Percentiles rank a stretch among this genome's conserved stretches.
These are phyloP conservation scores for Bemisia tabaci DNA, from an alignment of 1,140 invertebrate genomes.

Conservation along the genomic window DNA sequence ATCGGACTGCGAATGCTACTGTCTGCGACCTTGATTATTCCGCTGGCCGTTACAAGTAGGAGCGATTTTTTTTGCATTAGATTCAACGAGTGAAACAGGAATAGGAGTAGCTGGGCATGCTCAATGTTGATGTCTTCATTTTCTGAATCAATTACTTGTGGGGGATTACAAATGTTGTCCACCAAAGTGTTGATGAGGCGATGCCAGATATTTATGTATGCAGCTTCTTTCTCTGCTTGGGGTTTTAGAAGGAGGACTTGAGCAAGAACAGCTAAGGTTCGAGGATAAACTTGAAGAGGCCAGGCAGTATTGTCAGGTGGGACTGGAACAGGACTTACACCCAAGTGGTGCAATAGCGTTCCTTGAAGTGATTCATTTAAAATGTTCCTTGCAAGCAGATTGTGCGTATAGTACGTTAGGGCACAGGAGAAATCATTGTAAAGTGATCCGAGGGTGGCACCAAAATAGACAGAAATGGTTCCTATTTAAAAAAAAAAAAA, in stretches of 20 bases:
- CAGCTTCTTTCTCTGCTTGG: slow-evolving; percentile 71
- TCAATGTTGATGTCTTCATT: slow-evolving; percentile 88
- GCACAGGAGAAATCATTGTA: slow-evolving; percentile 65
- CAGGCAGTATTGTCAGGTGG: slow-evolving; percentile 37
- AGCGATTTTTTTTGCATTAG: slow-evolving; percentile 94
- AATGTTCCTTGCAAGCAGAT: slow-evolving; percentile 56
- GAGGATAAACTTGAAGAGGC: slow-evolving; percentile 71
- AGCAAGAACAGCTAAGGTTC: slow-evolving; percentile 66
- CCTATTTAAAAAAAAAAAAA: slow-evolving; percentile 37
- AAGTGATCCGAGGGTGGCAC: slow-evolving; percentile 47
- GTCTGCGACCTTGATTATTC: slow-evolving; percentile 42
- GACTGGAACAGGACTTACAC: slow-evolving; percentile 54
- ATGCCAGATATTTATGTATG: slow-evolving; percentile 81
- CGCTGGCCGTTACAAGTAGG: slow-evolving; percentile 59
- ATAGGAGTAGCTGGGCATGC: slow-evolving; percentile 82
- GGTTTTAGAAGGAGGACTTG: slow-evolving; percentile 63
- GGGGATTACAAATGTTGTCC: slow-evolving; percentile 47
- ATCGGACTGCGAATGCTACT: slow-evolving; percentile 25
- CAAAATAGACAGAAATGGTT: slow-evolving; percentile 60
- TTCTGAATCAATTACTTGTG: slow-evolving; percentile 40
- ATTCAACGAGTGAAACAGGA: slow-evolving; percentile 85
- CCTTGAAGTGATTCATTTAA: slow-evolving; percentile 53
- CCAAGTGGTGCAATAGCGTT: slow-evolving; percentile 55
- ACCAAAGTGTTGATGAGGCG: slow-evolving; percentile 73
- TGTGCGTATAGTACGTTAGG: slow-evolving; percentile 69